Evolutionary conservation across 2,797 vertebrate species (phyloP).

Genomic region (Acridotheres tristis): DNA sequence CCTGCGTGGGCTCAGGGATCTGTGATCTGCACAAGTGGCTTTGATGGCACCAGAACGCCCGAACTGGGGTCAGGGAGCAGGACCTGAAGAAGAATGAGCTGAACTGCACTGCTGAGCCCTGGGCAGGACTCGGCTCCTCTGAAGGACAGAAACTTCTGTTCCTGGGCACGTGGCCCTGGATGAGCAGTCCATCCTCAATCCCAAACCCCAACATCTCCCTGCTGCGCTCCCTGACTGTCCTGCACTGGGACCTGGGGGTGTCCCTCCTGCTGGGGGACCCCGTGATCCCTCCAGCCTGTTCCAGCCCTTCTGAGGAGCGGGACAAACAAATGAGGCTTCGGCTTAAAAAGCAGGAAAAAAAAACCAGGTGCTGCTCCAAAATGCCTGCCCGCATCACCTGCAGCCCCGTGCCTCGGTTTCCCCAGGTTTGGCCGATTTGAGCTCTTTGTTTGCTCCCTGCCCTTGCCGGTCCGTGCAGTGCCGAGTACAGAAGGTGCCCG

Average conservation of each 20-base stretch:
- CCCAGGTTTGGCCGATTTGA: neutral
- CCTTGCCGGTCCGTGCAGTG: neutral
- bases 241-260: rapidly evolving
- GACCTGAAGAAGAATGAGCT: neutral
- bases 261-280: neutral
- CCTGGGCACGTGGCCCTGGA: neutral
- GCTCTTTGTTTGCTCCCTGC: neutral
- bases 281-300: rapidly evolving
- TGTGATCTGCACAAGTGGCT: neutral
- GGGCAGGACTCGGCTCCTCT: neutral
- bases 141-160: neutral
- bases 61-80: neutral
- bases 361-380: neutral
- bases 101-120: neutral
- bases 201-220: neutral
- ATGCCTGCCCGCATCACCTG: neutral
- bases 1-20: neutral
- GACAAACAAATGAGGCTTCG: neutral
- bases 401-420: neutral
- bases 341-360: neutral
- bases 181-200: neutral
- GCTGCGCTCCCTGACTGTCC: neutral
- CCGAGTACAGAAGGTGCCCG: slow-evolving; percentile 28
- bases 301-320: neutral
- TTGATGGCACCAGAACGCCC: neutral